phyloP scores from a whole-genome alignment of 2,797 vertebrate genomes.

The Petrocephalus schoutedeni region DNA sequence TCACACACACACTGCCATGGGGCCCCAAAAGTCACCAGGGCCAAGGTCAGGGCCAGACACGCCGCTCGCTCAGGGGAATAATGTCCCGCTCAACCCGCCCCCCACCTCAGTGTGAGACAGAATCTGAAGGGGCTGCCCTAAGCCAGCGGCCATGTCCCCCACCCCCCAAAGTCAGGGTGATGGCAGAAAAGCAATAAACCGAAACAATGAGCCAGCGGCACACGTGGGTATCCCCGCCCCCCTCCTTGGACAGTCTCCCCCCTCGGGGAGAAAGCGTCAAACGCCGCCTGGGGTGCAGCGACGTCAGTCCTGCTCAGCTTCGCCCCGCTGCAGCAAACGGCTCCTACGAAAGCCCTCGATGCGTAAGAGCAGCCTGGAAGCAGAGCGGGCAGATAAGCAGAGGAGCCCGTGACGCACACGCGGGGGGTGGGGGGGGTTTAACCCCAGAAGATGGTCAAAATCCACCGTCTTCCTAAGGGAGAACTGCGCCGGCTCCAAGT shows the following conservation, averaged over 20 bases:
- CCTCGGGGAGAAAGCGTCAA: conserved; percentile 30
- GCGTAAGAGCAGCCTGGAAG: not conserved
- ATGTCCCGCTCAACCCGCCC: not conserved
- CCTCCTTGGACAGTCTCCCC: not conserved
- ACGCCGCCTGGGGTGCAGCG: not conserved
- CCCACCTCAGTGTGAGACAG: conserved; percentile 20
- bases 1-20: not conserved
- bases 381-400: not conserved
- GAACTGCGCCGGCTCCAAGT: not conserved
- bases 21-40: not conserved
- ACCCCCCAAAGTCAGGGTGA: conserved; percentile 32
- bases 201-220: not conserved
- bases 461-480: not conserved
- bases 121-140: conserved; percentile 45
- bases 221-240: conserved; percentile 29
- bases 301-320: not conserved
- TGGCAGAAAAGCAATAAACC: conserved; percentile 36
- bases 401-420: not conserved
- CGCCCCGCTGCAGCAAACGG: not conserved
- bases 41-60: conserved; percentile 32
- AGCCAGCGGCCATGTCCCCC: conserved; percentile 33
- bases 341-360: not conserved
- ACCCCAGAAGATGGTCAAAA: not conserved
- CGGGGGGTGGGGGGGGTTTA: not conserved
- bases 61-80: not conserved